Evolutionary conservation across 2,113 vertebrate species (phyloP), one percentile per base, ranked within the genome.

Genomic region (Gallinago paraguaiae): DNA sequence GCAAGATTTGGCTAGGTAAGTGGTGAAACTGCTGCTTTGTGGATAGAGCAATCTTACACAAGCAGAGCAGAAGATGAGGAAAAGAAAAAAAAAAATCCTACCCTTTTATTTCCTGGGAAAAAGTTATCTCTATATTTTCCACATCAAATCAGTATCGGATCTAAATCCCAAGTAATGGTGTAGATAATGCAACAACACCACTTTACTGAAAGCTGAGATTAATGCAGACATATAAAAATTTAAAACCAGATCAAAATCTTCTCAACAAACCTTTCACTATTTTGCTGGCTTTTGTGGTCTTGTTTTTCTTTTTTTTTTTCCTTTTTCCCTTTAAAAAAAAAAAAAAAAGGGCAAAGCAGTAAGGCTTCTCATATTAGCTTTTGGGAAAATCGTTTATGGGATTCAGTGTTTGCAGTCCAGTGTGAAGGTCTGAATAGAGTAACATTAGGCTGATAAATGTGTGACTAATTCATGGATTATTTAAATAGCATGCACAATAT

Each of bases 391-490:
- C 1, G 0, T 76, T 81, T 92, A 63, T 46, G 39, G 33, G 86
- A 77, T 63, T 53, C 39, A 48, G 0, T 28, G 24, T 71, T 67
- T 91, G 77, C 82, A 92, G 78, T 46, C 31, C 50, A 91, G 33
- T 50, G 63, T 54, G 48, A 87, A 84, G 86, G 68, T 91, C 24
- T 81, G 76, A 95, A 74, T 17, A 77, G 50, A 20, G 3, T 23
- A 92, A 95, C 0, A 2, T 64, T 78, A 86, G 86, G 11, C 61
- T 94, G 79, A 82, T 88, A 81, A 88, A 94, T 43, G 95, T 75
- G 89, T 95, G 93, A 96, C 97, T 91, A 96, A 97, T 96, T 85
- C 45, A 77, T 1, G 48, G 88, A 95, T 95, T 96, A 93, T 92
- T 96, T 88, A 86, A 90, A 85, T 86, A 68, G 54, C 94, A 97